Conservation (phyloP, 2,888 invertebrate species). For the Eristalis tenax region DNA sequence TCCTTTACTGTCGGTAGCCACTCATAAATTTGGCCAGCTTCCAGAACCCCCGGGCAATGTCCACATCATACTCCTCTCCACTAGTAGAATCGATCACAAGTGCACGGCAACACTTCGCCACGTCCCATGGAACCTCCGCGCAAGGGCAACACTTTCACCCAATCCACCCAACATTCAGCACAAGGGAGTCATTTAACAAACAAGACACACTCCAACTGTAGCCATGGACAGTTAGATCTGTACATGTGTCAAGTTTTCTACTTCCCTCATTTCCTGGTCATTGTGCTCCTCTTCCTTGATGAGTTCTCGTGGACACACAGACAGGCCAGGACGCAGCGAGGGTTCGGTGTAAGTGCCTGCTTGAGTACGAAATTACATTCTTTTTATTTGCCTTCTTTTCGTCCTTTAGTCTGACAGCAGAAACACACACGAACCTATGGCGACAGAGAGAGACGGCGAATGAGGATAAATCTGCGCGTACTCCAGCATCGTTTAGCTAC, state of each 20-base stretch:
- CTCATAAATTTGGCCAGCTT: no score
- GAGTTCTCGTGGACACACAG: background rate
- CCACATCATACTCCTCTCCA: no score
- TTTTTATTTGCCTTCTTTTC: background rate
- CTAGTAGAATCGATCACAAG: no score
- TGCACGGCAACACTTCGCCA: background rate
- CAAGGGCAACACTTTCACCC: background rate
- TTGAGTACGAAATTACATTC: conserved; percentile 1
- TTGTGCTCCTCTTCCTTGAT: conserved; percentile 14
- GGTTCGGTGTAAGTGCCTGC: conserved; percentile 3
- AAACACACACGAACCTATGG: no score
- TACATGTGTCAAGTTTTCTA: conserved; percentile 27
- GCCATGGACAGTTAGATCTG: background rate
- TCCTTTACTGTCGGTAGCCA: no score
- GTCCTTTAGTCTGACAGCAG: background rate
- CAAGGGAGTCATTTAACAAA: background rate
- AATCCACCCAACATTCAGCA: background rate
- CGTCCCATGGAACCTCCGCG: background rate
- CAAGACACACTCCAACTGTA: conserved; percentile 5
- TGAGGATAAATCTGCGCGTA: conserved; percentile 33
- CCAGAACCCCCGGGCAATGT: no score
- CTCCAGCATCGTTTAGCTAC: conserved; percentile 24
- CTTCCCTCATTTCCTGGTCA: conserved; percentile 33
- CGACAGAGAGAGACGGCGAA: background rate
- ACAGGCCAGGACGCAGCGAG: background rate